Conservation (phyloP, 2,888 invertebrate species). For the Dryococelus australis region DNA sequence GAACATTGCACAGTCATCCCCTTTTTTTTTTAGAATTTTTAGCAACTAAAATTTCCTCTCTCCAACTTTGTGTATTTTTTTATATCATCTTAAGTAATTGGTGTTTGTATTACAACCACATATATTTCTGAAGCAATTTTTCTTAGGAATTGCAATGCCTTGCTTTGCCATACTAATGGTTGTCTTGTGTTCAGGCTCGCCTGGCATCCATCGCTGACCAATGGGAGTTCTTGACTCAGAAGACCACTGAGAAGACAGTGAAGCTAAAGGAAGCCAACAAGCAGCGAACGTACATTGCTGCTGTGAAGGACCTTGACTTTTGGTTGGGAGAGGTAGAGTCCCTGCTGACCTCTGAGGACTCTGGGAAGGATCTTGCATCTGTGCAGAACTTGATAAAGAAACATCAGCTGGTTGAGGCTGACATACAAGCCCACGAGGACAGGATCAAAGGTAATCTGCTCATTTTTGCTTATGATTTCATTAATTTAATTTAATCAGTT, state of each 20-base stretch:
- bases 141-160: too few relatives aligned
- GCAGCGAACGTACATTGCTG: conserved; percentile 98
- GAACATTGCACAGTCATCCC: too few relatives aligned
- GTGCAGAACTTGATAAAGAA: conserved; percentile 99
- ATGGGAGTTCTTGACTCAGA: conserved; percentile 98
- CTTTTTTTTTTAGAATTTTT: too few relatives aligned
- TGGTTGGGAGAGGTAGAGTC: conserved; percentile 99
- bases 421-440: conserved; percentile 96
- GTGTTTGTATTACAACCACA: too few relatives aligned
- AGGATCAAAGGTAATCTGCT: conserved; percentile 74
- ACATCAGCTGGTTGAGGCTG: conserved; percentile 97
- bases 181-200: conserved; percentile 61
- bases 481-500: too few relatives aligned
- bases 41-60: too few relatives aligned
- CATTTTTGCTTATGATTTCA: not conserved
- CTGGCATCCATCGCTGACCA: conserved; percentile 95
- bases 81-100: too few relatives aligned
- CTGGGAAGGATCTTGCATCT: conserved; percentile 96
- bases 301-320: conserved; percentile 99
- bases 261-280: conserved; percentile 99
- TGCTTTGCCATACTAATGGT: too few relatives aligned
- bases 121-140: too few relatives aligned
- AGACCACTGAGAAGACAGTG: conserved; percentile 97
- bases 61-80: too few relatives aligned
- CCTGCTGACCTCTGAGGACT: conserved; percentile 93